A percentile compares a stretch with the other conserved stretches of the same genome.
These are phyloP conservation scores for Bathynomus jamesi DNA, from an alignment of 1,140 invertebrate species.

Conservation along the genomic window DNA sequence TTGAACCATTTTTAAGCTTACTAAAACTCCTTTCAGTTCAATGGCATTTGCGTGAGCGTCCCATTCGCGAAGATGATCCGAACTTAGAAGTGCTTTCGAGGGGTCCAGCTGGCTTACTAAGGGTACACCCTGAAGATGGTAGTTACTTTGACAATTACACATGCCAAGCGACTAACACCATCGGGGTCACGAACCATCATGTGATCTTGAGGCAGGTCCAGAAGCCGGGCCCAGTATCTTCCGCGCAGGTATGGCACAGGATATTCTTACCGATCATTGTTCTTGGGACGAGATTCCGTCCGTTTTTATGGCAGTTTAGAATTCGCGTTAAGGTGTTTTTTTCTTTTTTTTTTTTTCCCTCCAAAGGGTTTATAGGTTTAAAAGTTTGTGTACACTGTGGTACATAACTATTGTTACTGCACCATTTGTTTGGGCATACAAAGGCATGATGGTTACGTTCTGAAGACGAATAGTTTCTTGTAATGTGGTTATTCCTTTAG, in stretches of 20 bases:
- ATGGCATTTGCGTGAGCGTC: constrained; percentile 30
- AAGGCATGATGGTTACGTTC: too few species aligned
- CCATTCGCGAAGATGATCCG: constrained; percentile 16
- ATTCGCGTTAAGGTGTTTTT: too few species aligned
- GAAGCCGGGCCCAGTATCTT: constrained; percentile 47
- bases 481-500: too few species aligned
- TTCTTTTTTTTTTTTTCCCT: too few species aligned
- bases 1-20: not conserved
- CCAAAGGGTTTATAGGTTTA: too few species aligned
- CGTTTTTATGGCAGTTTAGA: too few species aligned
- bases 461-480: too few species aligned
- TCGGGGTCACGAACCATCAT: constrained; percentile 57
- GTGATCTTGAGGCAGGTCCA: constrained; percentile 65
- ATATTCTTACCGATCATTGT: too few species aligned
- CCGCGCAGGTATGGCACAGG: constrained; percentile 22
- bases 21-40: constrained; percentile 21
- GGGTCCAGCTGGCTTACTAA: constrained; percentile 29
- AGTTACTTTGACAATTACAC: constrained; percentile 67
- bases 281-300: too few species aligned
- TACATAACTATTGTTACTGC: too few species aligned
- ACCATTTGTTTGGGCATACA: too few species aligned
- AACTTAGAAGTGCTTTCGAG: constrained; percentile 18
- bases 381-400: too few species aligned
- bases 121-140: constrained; percentile 55
- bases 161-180: constrained; percentile 68